Base-by-base conservation (phyloP, 1,140 invertebrate species). In the Drosophila oshimai region DNA sequence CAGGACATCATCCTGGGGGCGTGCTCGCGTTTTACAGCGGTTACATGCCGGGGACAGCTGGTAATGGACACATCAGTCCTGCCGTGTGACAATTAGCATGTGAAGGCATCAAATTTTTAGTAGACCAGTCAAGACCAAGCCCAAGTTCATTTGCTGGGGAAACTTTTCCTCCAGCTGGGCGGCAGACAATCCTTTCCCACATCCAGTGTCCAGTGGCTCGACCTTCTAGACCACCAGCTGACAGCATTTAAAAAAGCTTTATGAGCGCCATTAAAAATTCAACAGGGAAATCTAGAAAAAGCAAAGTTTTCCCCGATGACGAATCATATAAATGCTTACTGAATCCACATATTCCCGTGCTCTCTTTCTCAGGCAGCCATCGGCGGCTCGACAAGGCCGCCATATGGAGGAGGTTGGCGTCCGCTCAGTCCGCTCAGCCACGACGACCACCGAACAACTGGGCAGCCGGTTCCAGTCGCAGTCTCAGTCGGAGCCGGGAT, bases 391-490 rank as follows among this genome's bases (percentile, higher is more conserved):
- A 49, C 74, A 78, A 86, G 67, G 79, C 79, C 50, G 83, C 74
- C 79, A 84, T 80, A 84, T 84, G 79, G 79, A 69, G 79, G 80
- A 51, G 74, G 73, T 68, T 58, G 73, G 60, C 71, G 49, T 55
- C 64, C 47, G 46, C 44, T 49, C 47, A 76, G 46, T 24, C 45
- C 69, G 68, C 39, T 55, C 75, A 73, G 34, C 36, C 29, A 57
- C 51, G 60, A 13, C 47, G 42, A 41, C 44, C 44, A 15, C 45
- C 36, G 46, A 34, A 60, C 47, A 36, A 45, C 31, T 53, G 55
- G 44, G 29, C 46, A 64, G 18, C 33, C 47, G 37, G 29, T 22
- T 54, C 31, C 37, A 62, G 41, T 65, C 47, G 20, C 37, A 54
- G 31, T 51, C 41, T 24, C 50, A 67, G 54, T 46, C 44, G 54